Evolutionary conservation across 2,888 invertebrate genomes (phyloP).

Genomic region (Mimas tiliae): DNA sequence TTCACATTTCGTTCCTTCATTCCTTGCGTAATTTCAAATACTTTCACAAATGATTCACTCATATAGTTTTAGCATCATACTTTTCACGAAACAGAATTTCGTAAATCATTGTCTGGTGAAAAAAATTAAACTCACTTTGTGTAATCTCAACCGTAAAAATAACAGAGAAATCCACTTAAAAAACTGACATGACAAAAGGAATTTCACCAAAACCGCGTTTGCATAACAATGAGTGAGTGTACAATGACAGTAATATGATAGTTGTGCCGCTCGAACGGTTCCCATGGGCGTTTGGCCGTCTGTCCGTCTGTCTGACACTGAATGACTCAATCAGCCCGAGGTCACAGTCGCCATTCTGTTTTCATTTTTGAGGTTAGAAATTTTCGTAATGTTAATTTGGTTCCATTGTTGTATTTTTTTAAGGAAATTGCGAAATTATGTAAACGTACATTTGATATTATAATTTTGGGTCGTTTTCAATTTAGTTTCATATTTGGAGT

Average conservation of each 20-base stretch:
- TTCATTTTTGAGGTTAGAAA: constrained; percentile 38
- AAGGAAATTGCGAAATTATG: neutral
- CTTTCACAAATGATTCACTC: neutral
- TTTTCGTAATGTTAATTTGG: constrained; percentile 33
- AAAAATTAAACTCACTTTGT: neutral
- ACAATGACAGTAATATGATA: constrained; percentile 37
- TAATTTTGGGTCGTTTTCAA: neutral
- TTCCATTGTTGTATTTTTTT: constrained; percentile 15
- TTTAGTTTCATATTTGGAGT: neutral
- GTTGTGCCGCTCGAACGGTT: constrained; percentile 48
- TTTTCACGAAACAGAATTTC: neutral
- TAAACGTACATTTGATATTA: neutral
- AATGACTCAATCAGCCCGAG: constrained; percentile 58
- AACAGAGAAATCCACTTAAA: constrained; percentile 14
- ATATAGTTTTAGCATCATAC: neutral
- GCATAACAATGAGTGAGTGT: constrained; percentile 33
- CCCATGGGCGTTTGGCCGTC: constrained; percentile 46
- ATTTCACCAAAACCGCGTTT: constrained; percentile 24
- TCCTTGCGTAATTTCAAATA: neutral
- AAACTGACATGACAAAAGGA: constrained; percentile 19
- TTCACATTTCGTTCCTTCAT: neutral
- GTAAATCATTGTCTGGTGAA: neutral
- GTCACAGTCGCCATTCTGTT: constrained; percentile 46
- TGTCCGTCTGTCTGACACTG: constrained; percentile 49
- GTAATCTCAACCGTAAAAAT: constrained; percentile 4